A percentile compares a stretch with the other conserved stretches of the same genome.
Evolutionary conservation across 2,113 vertebrate species (phyloP).

Genomic region (Larimichthys crocea): DNA sequence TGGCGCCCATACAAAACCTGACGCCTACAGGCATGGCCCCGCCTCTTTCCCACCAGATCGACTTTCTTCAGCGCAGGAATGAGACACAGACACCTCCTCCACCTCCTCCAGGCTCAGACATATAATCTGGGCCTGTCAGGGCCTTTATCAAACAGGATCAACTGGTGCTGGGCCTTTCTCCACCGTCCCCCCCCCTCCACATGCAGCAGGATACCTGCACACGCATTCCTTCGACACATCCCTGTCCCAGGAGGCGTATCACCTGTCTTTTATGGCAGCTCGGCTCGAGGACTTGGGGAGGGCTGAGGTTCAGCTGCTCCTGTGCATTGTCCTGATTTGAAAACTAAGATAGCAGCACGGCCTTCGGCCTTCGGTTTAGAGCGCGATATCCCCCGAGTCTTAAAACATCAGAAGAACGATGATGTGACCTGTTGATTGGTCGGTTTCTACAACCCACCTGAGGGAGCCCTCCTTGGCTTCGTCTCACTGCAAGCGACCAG

Average conservation of each 20-base stretch:
- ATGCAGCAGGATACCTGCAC: constrained; percentile 74
- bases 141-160: constrained; percentile 79
- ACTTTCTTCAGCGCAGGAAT: constrained; percentile 80
- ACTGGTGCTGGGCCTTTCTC: constrained; percentile 76
- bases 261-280: constrained; percentile 74
- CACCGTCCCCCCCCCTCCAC: constrained; percentile 49
- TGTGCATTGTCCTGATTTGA: constrained; percentile 63
- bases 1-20: constrained; percentile 69
- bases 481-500: constrained; percentile 51
- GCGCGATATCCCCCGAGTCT: constrained; percentile 19
- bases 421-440: constrained; percentile 20
- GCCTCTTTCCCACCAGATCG: constrained; percentile 81
- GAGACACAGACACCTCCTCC: constrained; percentile 73
- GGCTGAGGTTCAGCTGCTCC: constrained; percentile 62
- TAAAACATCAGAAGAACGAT: constrained; percentile 48
- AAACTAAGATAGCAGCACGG: constrained; percentile 58
- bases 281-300: constrained; percentile 27
- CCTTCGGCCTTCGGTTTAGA: constrained; percentile 44
- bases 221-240: constrained; percentile 78
- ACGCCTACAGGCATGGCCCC: constrained; percentile 73
- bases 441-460: neutral
- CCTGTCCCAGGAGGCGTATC: constrained; percentile 75
- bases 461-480: constrained; percentile 24
- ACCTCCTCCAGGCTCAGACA: constrained; percentile 80
- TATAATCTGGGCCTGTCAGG: constrained; percentile 81